Evolutionary conservation across 2,797 vertebrate species (phyloP), one percentile per base, ranked within the genome.

Genomic region (Spondyliosoma cantharus): DNA sequence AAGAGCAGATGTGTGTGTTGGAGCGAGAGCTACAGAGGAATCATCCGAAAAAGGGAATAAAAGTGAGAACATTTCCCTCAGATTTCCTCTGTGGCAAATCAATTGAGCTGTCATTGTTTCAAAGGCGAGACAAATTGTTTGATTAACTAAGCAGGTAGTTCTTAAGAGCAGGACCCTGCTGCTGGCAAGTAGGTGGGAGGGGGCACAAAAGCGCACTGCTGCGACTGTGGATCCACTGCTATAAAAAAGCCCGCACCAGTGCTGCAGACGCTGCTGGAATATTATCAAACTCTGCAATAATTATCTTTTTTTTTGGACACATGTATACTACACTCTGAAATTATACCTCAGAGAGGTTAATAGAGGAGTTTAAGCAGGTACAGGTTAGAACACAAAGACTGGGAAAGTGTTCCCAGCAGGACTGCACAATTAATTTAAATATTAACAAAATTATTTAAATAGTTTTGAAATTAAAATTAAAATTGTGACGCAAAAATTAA

Each of bases 81-180:
- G 70, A 46, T 80, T 32, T 57, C n/a, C 66, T 68, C 72, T 46
- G 82, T 80, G 72, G 69, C 86, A 84, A 83, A 85, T 60, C 16
- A 80, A 90, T 90, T 90, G 74, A 85, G 84, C 80, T 82, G 69
- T 87, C 83, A 19, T 89, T 86, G 86, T 82, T 86, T 83, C 80
- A 80, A 81, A 91, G 86, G 88, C 74, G 70, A 87, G 87, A 90
- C 81, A 87, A 91, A 93, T 90, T 92, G 82, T 91, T 93, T 92
- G 85, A 93, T 94, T 93, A 94, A 91, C 90, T 89, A 92, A 90
- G 89, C 88, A 80, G 88, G 83, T 90, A 75, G 81, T 90, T 91
- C 81, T 86, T 85, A 71, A 89, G 76, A 92, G 88, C 85, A 59
- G 75, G 53, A 74, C 67, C 82, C 82, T 68, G 88, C 87, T 92